Evolutionary conservation across 2,888 invertebrate genomes (phyloP), one percentile per base, ranked within the genome.

Genomic region (Atrina japonica): DNA sequence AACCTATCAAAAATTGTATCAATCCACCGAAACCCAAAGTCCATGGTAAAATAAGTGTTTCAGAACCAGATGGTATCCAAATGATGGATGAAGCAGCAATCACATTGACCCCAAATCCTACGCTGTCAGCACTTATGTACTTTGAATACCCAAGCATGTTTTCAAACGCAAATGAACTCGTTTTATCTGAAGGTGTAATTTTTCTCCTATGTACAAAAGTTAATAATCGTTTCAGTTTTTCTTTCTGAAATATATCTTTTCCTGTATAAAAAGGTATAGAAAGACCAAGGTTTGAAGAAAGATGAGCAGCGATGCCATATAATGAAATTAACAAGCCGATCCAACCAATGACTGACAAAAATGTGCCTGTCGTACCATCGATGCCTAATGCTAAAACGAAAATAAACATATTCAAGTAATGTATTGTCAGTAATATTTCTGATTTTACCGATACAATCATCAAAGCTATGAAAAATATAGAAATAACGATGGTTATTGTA

Each of bases 121-220:
- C 73, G 14, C 69, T 67, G 52, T 84, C 81, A 21, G 80, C 72
- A 52, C 80, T 77, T 7, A 73, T 66, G 68, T 83, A 84, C 41
- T 80, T 79, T 11, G 84, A 81, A 61, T 77, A 80, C 0, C 84
- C 84, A 45, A 84, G 68, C 60, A 70, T 55, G 27, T 77, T 75
- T 29, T 71, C 58, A 9, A 25, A 35, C 23, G 61, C 29, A 29
- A 70, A 47, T n/a, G n/a, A n/a, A n/a, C n/a, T n/a, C n/a, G n/a
- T n/a, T n/a, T n/a, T n/a, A n/a, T n/a, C n/a, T n/a, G n/a, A n/a
- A n/a, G n/a, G n/a, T n/a, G 6, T 9, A 5, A 1, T 18, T 29
- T n/a, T 45, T 60, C 3, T 43, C 25, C 7, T 18, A n/a, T 29
- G 25, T 40, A 14, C 0, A 25, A 9, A 25, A n/a, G n/a, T 47